A percentile compares a stretch with the other conserved stretches of the same genome.
Conservation (phyloP, 2,113 vertebrate species). For the Colinus virginianus region DNA sequence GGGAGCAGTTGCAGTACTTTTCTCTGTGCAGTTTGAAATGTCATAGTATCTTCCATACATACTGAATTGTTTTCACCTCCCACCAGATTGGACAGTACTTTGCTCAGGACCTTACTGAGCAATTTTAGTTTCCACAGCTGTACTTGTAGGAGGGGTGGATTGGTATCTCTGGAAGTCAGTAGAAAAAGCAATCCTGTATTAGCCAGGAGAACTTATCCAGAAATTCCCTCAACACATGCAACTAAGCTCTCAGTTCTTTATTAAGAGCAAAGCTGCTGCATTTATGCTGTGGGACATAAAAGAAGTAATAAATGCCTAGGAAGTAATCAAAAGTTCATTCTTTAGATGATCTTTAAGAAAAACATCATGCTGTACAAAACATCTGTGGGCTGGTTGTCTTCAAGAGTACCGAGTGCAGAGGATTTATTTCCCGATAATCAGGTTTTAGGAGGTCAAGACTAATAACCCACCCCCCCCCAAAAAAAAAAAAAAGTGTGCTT, state of each 20-base stretch:
- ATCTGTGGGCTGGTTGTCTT: not conserved
- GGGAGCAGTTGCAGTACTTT: constrained; percentile 15
- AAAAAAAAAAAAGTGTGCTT: not conserved
- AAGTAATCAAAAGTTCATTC: constrained; percentile 50
- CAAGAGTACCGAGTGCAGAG: not conserved
- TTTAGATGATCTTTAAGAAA: not conserved
- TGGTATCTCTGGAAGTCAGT: constrained; percentile 15
- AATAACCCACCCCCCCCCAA: not conserved
- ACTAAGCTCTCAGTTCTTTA: not conserved
- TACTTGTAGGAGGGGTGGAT: constrained; percentile 6
- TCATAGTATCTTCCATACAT: not conserved
- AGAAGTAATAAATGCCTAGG: constrained; percentile 43
- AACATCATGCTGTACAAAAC: not conserved
- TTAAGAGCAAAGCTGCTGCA: constrained; percentile 12
- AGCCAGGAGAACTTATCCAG: constrained; percentile 6
- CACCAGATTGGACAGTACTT: constrained; percentile 11
- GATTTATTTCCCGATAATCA: constrained; percentile 43
- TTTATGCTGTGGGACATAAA: constrained; percentile 50
- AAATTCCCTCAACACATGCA: not conserved
- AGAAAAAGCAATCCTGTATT: not conserved
- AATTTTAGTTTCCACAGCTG: constrained; percentile 26
- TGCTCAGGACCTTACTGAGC: not conserved
- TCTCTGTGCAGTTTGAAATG: not conserved
- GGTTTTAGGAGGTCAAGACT: constrained; percentile 23
- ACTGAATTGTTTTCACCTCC: constrained; percentile 6